These are phyloP conservation scores for Smittia sp. DNA, from an alignment of 2,888 invertebrate genomes.

Conservation along the genomic window DNA sequence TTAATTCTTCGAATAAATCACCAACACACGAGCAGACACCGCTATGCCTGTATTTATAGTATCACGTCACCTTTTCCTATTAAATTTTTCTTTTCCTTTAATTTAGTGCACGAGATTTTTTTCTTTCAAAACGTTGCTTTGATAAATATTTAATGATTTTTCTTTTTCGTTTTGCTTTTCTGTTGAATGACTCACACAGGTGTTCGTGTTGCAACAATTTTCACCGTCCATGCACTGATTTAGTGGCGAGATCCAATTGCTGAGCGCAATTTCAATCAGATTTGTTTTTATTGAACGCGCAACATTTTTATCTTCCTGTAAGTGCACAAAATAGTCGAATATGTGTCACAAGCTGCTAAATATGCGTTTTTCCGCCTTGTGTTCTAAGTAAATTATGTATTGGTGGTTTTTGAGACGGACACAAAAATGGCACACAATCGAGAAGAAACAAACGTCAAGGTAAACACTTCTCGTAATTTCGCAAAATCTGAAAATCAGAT, in stretches of 20 bases:
- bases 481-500: background rate
- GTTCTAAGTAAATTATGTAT: background rate
- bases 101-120: conserved; percentile 1
- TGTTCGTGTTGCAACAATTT: conserved; percentile 10
- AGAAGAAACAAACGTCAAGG: conserved; percentile 21
- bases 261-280: background rate
- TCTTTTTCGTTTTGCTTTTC: background rate
- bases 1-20: conserved; percentile 16
- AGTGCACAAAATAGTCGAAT: background rate
- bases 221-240: conserved; percentile 12
- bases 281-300: conserved; percentile 7
- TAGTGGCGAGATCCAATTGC: background rate
- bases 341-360: background rate
- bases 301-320: conserved; percentile 29
- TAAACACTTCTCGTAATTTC: conserved; percentile 17
- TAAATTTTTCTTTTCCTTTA: background rate
- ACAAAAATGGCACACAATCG: conserved; percentile 31
- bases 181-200: conserved; percentile 25
- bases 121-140: background rate
- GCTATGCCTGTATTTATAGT: background rate
- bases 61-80: conserved; percentile 5
- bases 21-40: too few species aligned
- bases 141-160: conserved; percentile 17
- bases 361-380: background rate
- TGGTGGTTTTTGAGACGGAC: background rate